Conservation (phyloP, 2,888 invertebrate species). For the Mechanitis mazaeus region DNA sequence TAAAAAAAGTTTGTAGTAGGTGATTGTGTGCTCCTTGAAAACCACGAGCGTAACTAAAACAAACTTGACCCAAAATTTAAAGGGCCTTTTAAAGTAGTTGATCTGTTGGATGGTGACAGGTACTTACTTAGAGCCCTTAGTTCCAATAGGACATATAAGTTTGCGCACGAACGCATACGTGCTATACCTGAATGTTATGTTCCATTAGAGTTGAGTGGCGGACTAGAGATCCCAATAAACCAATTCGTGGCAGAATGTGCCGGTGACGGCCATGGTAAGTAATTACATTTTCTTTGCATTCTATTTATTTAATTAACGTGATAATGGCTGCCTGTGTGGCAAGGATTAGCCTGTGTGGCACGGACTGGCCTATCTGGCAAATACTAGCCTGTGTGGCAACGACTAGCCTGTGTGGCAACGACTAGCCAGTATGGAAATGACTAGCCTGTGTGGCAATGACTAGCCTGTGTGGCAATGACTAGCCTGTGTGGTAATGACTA, state of each 20-base stretch:
- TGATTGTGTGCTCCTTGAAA: slow-evolving; percentile 25
- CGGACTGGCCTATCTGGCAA: too few species aligned
- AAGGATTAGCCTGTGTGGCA: not conserved
- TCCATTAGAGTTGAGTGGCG: too few species aligned
- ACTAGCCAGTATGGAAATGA: not conserved
- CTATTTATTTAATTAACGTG: not conserved
- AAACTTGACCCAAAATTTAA: slow-evolving; percentile 27
- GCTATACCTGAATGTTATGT: not conserved
- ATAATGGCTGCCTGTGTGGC: slow-evolving; percentile 3
- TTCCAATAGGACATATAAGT: slow-evolving; percentile 26
- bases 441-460: not conserved
- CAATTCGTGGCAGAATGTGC: not conserved
- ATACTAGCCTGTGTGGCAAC: slow-evolving; percentile 3
- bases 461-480: not conserved
- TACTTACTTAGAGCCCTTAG: slow-evolving; percentile 15
- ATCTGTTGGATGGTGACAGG: slow-evolving; percentile 12
- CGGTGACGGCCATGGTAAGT: not conserved
- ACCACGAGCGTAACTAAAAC: slow-evolving; percentile 27
- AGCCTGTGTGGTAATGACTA: not conserved
- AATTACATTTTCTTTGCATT: not conserved
- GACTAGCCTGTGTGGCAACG: slow-evolving; percentile 1
- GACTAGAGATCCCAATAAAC: too few species aligned
- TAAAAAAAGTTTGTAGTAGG: too few species aligned
- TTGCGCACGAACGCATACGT: slow-evolving; percentile 21
- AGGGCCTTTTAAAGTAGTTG: slow-evolving; percentile 26